These are phyloP conservation scores for Oxystoma pomonae DNA, from an alignment of 2,888 invertebrate species.

Conservation along the genomic window DNA sequence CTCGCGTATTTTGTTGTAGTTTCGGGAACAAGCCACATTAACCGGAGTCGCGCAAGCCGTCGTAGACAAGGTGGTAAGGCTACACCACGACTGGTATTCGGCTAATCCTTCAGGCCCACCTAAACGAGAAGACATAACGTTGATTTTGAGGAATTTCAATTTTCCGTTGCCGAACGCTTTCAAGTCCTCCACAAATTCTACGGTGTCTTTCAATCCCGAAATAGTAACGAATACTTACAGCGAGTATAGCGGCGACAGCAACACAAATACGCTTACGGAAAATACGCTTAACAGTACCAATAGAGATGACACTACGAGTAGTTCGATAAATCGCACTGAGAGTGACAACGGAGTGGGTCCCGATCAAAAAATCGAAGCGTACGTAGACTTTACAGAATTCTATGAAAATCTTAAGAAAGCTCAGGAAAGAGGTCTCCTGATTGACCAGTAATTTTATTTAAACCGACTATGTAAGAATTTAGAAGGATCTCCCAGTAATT, in stretches of 20 bases:
- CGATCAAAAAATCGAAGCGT: conserved; percentile 71
- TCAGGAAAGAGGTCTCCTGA: conserved; percentile 60
- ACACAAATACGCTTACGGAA: conserved; percentile 24
- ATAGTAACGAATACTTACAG: conserved; percentile 27
- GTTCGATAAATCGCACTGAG: conserved; percentile 34
- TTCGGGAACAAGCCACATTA: conserved; percentile 72
- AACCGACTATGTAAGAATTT: too few species aligned
- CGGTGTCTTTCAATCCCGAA: conserved; percentile 60
- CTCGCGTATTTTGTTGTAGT: conserved; percentile 55
- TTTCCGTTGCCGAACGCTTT: conserved; percentile 66
- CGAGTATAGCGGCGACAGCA: conserved; percentile 24
- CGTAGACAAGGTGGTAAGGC: conserved; percentile 76
- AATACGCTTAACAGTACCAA: conserved; percentile 30
- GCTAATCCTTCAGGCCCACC: conserved; percentile 49
- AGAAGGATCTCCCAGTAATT: too few species aligned
- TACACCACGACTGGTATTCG: conserved; percentile 75
- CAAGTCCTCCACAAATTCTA: conserved; percentile 47
- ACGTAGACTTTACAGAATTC: conserved; percentile 82
- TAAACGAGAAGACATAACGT: conserved; percentile 78
- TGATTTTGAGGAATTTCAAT: conserved; percentile 83
- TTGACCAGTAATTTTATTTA: too few species aligned
- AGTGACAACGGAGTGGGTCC: conserved; percentile 50
- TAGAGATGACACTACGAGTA: conserved; percentile 44
- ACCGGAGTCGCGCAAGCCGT: conserved; percentile 82
- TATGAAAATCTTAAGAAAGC: conserved; percentile 68